Conservation (phyloP, 2,797 vertebrate genomes). For the Ibycter americanus region DNA sequence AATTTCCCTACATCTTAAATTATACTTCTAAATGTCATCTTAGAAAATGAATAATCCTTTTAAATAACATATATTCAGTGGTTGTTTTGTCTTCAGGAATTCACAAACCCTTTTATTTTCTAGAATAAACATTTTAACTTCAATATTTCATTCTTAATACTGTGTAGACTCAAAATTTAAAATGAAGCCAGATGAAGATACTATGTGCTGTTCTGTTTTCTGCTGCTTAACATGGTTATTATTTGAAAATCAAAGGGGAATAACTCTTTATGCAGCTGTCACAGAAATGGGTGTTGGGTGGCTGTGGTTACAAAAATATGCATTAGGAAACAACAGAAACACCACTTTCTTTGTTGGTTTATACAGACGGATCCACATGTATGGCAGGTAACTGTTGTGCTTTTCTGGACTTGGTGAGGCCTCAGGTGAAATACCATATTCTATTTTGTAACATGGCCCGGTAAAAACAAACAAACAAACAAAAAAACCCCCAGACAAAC, state of each 20-base stretch:
- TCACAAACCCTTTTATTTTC: background rate
- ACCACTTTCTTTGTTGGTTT: accelerated
- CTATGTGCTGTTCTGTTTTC: accelerated
- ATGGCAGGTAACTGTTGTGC: background rate
- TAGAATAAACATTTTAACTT: background rate
- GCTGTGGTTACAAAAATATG: background rate
- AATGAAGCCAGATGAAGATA: background rate
- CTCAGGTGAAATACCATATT: background rate
- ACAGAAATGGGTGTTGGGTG: background rate
- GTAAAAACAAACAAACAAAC: background rate
- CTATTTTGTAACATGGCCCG: background rate
- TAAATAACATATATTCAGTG: background rate
- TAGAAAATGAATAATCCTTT: background rate
- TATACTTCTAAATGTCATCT: background rate
- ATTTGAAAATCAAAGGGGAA: background rate
- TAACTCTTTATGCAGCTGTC: background rate
- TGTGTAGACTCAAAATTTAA: background rate
- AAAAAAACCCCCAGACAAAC: background rate
- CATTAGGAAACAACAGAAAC: background rate
- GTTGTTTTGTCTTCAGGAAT: background rate
- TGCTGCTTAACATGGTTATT: accelerated
- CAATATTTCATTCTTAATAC: background rate
- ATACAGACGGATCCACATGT: accelerated
- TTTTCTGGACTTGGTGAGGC: background rate
- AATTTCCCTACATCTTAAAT: background rate